A percentile compares a stretch with the other conserved stretches of the same genome.
Evolutionary conservation across 1,140 invertebrate genomes (phyloP).

Genomic region (Drosophila arizonae): DNA sequence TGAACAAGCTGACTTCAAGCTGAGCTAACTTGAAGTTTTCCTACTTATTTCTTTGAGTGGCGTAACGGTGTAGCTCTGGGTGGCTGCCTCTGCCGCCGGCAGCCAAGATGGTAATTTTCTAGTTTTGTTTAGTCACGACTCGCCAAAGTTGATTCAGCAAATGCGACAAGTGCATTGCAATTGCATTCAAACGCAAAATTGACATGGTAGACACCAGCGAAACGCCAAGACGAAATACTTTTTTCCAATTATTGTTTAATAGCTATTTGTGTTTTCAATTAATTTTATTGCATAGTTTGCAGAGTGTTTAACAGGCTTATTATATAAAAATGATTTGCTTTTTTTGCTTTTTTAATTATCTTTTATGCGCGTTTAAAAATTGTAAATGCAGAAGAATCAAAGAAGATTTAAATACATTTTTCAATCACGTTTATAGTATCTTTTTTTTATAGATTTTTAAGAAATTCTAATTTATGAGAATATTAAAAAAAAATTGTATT

Average conservation of each 20-base stretch:
- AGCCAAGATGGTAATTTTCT: slow-evolving; percentile 21
- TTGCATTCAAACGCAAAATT: background rate
- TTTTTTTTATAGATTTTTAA: no score
- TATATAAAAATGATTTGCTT: background rate
- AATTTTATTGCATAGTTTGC: no score
- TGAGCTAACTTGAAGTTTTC: slow-evolving; percentile 38
- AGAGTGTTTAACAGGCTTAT: no score
- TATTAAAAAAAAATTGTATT: no score
- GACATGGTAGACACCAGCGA: background rate
- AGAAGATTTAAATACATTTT: no score
- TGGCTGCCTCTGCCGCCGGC: slow-evolving; percentile 2
- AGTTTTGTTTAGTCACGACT: slow-evolving; percentile 32
- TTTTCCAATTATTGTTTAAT: no score
- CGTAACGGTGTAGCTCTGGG: slow-evolving; percentile 37
- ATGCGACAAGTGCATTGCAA: background rate
- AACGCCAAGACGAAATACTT: no score
- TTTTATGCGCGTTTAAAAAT: no score
- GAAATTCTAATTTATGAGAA: no score
- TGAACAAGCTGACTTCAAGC: slow-evolving; percentile 59
- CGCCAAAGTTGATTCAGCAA: background rate
- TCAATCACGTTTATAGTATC: no score
- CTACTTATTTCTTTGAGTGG: slow-evolving; percentile 13
- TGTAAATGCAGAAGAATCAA: no score
- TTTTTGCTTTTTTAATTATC: background rate
- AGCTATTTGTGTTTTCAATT: no score